Percentiles rank a stretch among this genome's conserved stretches.
These are phyloP conservation scores for Apis laboriosa DNA, from an alignment of 1,140 invertebrate species.

Conservation along the genomic window DNA sequence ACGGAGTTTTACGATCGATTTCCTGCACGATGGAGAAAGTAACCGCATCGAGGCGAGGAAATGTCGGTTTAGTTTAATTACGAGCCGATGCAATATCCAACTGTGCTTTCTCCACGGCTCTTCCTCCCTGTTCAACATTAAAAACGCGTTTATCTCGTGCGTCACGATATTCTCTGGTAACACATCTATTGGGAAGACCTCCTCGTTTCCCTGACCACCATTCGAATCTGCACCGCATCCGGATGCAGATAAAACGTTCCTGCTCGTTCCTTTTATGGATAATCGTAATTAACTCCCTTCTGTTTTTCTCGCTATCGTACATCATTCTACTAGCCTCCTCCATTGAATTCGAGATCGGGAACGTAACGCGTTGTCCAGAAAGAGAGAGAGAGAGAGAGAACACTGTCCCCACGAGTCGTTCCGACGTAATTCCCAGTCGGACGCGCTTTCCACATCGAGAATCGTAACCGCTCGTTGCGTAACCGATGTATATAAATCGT, in stretches of 20 bases:
- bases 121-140: conserved; percentile 1
- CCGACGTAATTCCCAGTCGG: neutral
- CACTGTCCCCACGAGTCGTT: neutral
- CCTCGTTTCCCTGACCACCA: neutral
- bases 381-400: no score
- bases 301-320: neutral
- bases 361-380: neutral
- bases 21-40: conserved; percentile 33
- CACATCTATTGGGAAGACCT: neutral
- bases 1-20: conserved; percentile 28
- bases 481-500: conserved; percentile 16
- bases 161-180: conserved; percentile 32
- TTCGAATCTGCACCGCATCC: conserved; percentile 24
- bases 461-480: conserved; percentile 18
- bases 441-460: conserved; percentile 17
- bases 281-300: conserved; percentile 3
- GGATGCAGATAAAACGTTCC: conserved; percentile 27
- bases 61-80: conserved; percentile 22
- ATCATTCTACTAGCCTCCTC: neutral
- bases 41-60: neutral
- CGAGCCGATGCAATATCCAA: neutral
- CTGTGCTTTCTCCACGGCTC: conserved; percentile 18
- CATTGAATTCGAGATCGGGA: neutral
- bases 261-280: neutral
- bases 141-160: conserved; percentile 30